Conservation (phyloP, 2,888 invertebrate genomes). For the Harmothoe impar region DNA sequence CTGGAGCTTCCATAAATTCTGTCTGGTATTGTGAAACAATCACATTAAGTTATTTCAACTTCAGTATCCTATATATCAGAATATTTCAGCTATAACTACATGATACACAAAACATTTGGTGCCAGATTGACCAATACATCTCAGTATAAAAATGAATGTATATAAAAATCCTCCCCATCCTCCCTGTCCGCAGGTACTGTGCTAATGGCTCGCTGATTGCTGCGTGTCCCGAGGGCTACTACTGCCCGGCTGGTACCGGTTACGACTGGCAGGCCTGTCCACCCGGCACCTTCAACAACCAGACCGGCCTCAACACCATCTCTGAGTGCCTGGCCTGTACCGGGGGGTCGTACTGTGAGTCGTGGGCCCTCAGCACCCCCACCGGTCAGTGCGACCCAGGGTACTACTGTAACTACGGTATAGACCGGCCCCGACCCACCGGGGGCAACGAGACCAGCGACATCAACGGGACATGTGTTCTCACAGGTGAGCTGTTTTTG, state of each 20-base stretch:
- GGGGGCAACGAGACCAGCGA: conserved; percentile 69
- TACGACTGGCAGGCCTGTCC: conserved; percentile 79
- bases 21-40: too few species aligned
- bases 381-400: conserved; percentile 78
- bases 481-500: conserved; percentile 67
- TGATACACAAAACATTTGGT: too few species aligned
- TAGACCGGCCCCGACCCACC: conserved; percentile 77
- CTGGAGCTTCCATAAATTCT: too few species aligned
- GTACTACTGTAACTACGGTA: conserved; percentile 80
- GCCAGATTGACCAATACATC: too few species aligned
- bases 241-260: conserved; percentile 80
- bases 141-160: too few species aligned
- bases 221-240: conserved; percentile 79
- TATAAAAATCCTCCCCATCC: too few species aligned
- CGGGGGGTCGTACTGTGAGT: conserved; percentile 80
- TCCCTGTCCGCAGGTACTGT: conserved; percentile 77
- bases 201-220: conserved; percentile 74
- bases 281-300: conserved; percentile 80
- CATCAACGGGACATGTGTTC: conserved; percentile 72
- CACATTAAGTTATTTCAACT: too few species aligned
- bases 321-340: conserved; percentile 78
- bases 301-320: conserved; percentile 73
- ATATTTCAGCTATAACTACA: too few species aligned
- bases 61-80: too few species aligned
- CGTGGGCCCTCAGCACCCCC: conserved; percentile 70